Conservation (phyloP, 2,797 vertebrate genomes). For the Eulemur albifrons region DNA sequence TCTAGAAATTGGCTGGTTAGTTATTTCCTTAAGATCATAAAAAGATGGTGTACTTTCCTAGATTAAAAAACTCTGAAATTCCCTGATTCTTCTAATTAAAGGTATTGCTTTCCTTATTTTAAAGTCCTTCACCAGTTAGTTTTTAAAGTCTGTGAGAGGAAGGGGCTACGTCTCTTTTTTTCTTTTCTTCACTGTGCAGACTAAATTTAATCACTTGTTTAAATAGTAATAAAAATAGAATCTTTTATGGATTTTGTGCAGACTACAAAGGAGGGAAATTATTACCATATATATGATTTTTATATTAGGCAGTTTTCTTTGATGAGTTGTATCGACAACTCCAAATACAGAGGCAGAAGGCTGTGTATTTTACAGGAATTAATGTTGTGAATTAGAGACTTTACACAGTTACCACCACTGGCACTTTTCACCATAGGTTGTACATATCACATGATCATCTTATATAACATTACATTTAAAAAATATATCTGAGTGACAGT, state of each 20-base stretch:
- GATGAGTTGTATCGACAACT: slow-evolving; percentile 87
- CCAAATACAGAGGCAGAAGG: slow-evolving; percentile 88
- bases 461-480: slow-evolving; percentile 91
- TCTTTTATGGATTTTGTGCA: slow-evolving; percentile 96
- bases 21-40: slow-evolving; percentile 13
- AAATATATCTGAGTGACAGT: slow-evolving; percentile 89
- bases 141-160: background rate
- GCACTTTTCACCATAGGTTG: slow-evolving; percentile 97
- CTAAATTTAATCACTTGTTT: slow-evolving; percentile 93
- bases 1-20: background rate
- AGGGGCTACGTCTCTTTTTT: background rate
- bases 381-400: slow-evolving; percentile 90
- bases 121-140: background rate
- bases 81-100: slow-evolving; percentile 6
- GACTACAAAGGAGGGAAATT: slow-evolving; percentile 93
- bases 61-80: background rate
- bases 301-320: slow-evolving; percentile 90
- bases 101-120: slow-evolving; percentile 13
- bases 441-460: slow-evolving; percentile 97
- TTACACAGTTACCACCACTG: slow-evolving; percentile 97
- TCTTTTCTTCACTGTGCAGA: slow-evolving; percentile 84
- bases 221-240: slow-evolving; percentile 99
- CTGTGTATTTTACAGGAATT: slow-evolving; percentile 89
- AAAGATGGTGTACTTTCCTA: slow-evolving; percentile 22
- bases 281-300: slow-evolving; percentile 90